phyloP scores from a whole-genome alignment of 2,797 vertebrate genomes.

The Eremophila alpestris region DNA sequence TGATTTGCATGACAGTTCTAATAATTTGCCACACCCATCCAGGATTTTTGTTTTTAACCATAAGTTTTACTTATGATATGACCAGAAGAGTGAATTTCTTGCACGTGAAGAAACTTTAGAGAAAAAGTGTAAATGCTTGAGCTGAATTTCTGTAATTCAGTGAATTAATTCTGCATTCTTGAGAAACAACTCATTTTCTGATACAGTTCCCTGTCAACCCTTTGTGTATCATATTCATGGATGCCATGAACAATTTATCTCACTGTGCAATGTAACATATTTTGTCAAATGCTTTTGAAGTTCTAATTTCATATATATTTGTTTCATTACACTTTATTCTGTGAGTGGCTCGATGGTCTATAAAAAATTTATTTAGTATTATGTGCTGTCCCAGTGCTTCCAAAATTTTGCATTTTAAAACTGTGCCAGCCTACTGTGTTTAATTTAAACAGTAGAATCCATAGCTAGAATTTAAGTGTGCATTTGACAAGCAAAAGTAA shows the following conservation, averaged over 20 bases:
- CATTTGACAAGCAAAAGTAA: not conserved
- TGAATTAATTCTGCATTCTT: not conserved
- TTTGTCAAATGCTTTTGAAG: slow-evolving; percentile 31
- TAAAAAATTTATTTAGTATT: not conserved
- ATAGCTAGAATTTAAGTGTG: not conserved
- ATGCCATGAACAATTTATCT: not conserved
- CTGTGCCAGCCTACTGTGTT: not conserved
- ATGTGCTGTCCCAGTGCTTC: not conserved
- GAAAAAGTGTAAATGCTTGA: not conserved
- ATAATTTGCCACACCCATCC: not conserved
- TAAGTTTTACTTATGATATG: not conserved
- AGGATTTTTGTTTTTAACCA: too few relatives aligned
- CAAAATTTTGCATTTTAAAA: not conserved
- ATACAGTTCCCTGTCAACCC: not conserved
- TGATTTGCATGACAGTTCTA: not conserved
- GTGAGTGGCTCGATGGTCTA: not conserved
- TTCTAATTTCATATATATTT: slow-evolving; percentile 15
- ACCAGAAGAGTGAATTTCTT: not conserved
- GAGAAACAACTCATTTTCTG: slow-evolving; percentile 18
- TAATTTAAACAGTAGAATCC: not conserved
- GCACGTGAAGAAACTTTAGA: not conserved
- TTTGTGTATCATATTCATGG: slow-evolving; percentile 34
- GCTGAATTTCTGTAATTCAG: not conserved
- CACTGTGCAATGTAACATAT: not conserved
- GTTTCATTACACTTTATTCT: not conserved